These are phyloP conservation scores for Diadema setosum DNA, from an alignment of 35 echinoderm and acorn worm species.

Conservation along the genomic window DNA sequence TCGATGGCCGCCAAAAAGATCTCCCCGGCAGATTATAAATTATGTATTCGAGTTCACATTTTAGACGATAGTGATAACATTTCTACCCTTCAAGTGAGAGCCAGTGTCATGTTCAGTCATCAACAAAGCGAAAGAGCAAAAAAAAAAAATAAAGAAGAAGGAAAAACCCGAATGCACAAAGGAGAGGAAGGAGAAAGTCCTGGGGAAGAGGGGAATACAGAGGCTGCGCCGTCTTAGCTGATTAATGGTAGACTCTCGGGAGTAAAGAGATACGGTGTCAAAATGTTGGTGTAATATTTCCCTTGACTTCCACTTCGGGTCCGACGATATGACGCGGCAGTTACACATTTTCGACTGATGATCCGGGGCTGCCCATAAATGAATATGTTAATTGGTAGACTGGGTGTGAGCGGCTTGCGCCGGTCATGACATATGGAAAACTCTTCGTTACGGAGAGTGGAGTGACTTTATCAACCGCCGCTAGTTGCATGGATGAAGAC, in stretches of 20 bases:
- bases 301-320: neutral
- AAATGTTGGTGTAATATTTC: neutral
- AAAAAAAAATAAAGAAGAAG: neutral
- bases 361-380: too few species aligned
- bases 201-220: neutral
- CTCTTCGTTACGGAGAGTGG: too few species aligned
- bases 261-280: neutral
- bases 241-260: neutral
- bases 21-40: neutral
- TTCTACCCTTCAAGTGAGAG: neutral
- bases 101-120: neutral
- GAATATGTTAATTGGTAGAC: constrained; percentile 2
- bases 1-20: neutral
- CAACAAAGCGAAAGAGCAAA: neutral
- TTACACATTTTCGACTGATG: neutral
- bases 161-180: too few species aligned
- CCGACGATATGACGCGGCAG: neutral
- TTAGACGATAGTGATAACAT: neutral
- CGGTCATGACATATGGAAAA: too few species aligned
- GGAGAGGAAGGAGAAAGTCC: neutral
- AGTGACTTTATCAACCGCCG: too few species aligned
- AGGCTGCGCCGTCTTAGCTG: neutral
- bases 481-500: too few species aligned
- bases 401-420: too few species aligned
- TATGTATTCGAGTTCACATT: neutral